Conservation (phyloP, 2,113 vertebrate species). For the Serinus canaria region DNA sequence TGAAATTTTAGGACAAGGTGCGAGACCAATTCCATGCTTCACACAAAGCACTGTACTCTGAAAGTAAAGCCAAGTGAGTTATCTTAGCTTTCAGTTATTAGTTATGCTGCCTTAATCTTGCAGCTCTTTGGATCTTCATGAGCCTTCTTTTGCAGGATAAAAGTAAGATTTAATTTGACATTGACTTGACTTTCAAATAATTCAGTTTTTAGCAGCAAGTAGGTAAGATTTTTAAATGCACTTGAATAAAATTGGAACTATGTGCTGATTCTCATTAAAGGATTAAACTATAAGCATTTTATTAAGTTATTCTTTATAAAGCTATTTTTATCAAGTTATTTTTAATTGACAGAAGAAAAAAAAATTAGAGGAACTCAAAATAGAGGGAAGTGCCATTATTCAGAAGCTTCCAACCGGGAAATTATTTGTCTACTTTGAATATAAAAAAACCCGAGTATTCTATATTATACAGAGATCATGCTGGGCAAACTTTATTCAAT, state of each 20-base stretch:
- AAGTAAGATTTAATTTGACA: slow-evolving; percentile 28
- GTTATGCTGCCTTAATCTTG: background rate
- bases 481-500: background rate
- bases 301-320: slow-evolving; percentile 2
- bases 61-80: background rate
- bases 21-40: fast-evolving
- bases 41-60: fast-evolving
- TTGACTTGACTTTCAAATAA: slow-evolving; percentile 35
- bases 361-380: background rate
- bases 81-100: background rate
- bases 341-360: slow-evolving; percentile 11
- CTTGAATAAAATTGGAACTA: slow-evolving; percentile 1
- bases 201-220: background rate
- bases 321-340: slow-evolving; percentile 33
- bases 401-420: slow-evolving; percentile 44
- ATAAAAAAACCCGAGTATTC: background rate
- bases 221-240: slow-evolving; percentile 35
- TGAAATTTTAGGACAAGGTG: background rate
- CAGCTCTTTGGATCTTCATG: background rate
- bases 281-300: slow-evolving; percentile 41
- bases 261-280: slow-evolving; percentile 41
- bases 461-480: background rate
- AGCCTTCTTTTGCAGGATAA: slow-evolving; percentile 6
- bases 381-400: background rate
- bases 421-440: slow-evolving; percentile 27